Percentiles rank a stretch among this genome's conserved stretches.
phyloP scores from a whole-genome alignment of 2,888 invertebrate genomes.

The Tridacna gigas region DNA sequence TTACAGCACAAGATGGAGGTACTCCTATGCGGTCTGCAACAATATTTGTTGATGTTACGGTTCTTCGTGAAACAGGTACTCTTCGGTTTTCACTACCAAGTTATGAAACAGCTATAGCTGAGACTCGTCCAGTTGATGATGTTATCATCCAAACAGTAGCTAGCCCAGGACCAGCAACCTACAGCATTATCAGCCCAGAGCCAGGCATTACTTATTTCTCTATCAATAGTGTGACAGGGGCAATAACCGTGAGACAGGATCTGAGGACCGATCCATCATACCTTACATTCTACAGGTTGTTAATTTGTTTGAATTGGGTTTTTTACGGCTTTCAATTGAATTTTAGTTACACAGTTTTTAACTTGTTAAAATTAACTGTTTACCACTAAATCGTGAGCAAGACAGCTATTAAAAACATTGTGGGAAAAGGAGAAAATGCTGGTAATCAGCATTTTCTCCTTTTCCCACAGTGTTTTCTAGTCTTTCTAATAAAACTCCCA shows the following conservation, averaged over 20 bases:
- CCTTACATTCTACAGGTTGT: slow-evolving; percentile 68
- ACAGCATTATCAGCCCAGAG: slow-evolving; percentile 66
- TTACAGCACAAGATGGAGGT: slow-evolving; percentile 76
- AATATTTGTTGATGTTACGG: slow-evolving; percentile 73
- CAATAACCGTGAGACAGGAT: slow-evolving; percentile 64
- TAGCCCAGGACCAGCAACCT: slow-evolving; percentile 71
- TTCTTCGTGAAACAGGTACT: slow-evolving; percentile 68
- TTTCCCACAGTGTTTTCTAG: slow-evolving; percentile 10
- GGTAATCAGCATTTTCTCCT: slow-evolving; percentile 10
- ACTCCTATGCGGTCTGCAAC: slow-evolving; percentile 69
- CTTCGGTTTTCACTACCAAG: slow-evolving; percentile 71
- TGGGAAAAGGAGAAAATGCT: slow-evolving; percentile 20
- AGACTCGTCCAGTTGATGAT: slow-evolving; percentile 64
- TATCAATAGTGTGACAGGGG: slow-evolving; percentile 61
- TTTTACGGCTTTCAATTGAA: no score
- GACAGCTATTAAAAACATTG: slow-evolving; percentile 21
- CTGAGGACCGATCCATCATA: slow-evolving; percentile 70
- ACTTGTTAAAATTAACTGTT: no score
- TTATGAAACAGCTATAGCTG: slow-evolving; percentile 70
- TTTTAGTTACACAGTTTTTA: no score
- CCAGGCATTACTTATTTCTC: slow-evolving; percentile 68
- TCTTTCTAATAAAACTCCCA: no score
- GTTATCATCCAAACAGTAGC: slow-evolving; percentile 67
- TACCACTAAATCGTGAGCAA: no score
- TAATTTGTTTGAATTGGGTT: not conserved